These are phyloP conservation scores for Pandemis corylana DNA, from an alignment of 2,888 invertebrate species.

Conservation along the genomic window DNA sequence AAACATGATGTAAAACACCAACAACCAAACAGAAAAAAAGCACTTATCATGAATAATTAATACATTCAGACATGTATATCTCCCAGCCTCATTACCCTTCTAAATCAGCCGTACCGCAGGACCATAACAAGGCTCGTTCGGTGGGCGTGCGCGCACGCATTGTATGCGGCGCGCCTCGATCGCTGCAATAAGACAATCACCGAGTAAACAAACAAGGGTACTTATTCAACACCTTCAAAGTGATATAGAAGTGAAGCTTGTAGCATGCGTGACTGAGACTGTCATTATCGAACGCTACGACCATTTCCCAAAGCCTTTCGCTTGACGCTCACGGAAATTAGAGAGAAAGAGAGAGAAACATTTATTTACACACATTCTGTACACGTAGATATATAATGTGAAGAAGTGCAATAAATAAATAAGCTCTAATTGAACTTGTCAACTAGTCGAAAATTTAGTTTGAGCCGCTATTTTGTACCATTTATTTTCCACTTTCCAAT, in stretches of 20 bases:
- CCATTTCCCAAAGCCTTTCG: no score
- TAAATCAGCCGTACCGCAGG: neutral
- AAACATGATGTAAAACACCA: no score
- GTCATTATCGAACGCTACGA: neutral
- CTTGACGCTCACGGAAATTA: no score
- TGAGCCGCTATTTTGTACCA: no score
- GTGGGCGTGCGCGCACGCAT: conserved; percentile 51
- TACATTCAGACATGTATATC: neutral
- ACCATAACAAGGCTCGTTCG: conserved; percentile 18
- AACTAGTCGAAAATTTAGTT: no score
- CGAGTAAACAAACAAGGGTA: conserved; percentile 67
- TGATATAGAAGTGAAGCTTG: neutral
- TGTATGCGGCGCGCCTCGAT: conserved; percentile 49
- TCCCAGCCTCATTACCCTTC: conserved; percentile 6
- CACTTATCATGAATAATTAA: conserved; percentile 1
- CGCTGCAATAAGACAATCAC: conserved; percentile 60
- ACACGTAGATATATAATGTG: no score
- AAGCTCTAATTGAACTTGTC: no score
- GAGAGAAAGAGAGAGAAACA: no score
- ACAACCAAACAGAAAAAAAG: neutral
- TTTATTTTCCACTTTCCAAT: no score
- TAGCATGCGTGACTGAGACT: neutral
- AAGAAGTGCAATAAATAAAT: no score
- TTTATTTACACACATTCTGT: no score
- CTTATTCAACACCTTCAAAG: neutral